Evolutionary conservation across 2,113 vertebrate species (phyloP).

Genomic region (Tonatia bakeri): DNA sequence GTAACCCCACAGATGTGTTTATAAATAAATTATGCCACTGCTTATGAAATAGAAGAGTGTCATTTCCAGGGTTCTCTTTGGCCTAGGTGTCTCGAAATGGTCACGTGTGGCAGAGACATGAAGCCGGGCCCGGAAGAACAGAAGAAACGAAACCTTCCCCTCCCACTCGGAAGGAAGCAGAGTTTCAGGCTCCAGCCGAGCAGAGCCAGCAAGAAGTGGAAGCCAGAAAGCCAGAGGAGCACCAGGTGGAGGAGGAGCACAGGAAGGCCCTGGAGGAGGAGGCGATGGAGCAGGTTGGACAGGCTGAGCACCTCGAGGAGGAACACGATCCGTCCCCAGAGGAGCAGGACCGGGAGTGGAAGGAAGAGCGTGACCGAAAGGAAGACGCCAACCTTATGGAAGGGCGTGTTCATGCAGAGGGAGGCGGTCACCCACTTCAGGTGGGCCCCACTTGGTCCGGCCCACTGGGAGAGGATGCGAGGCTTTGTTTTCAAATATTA

Average conservation of each 20-base stretch:
- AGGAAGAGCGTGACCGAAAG: slow-evolving; percentile 74
- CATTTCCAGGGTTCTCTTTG: slow-evolving; percentile 26
- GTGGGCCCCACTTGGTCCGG: fast-evolving
- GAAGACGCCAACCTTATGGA: slow-evolving; percentile 80
- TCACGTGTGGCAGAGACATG: slow-evolving; percentile 17
- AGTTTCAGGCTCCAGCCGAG: slow-evolving; percentile 43
- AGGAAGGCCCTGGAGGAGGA: slow-evolving; percentile 89
- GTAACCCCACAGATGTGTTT: background rate
- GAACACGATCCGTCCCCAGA: slow-evolving; percentile 88
- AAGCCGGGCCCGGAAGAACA: slow-evolving; percentile 22
- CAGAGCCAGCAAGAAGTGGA: slow-evolving; percentile 51
- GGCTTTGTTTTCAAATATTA: background rate
- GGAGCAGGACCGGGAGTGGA: slow-evolving; percentile 80
- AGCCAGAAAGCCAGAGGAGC: slow-evolving; percentile 51
- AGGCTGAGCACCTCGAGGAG: slow-evolving; percentile 87
- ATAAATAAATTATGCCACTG: background rate
- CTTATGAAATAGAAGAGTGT: background rate
- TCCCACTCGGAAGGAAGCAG: background rate
- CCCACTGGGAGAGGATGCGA: fast-evolving
- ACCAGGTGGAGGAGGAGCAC: slow-evolving; percentile 81
- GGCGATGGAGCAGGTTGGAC: slow-evolving; percentile 91
- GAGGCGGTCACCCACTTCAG: fast-evolving
- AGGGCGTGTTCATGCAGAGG: slow-evolving; percentile 74
- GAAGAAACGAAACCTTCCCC: slow-evolving; percentile 42
- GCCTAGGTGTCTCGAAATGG: slow-evolving; percentile 63